phyloP scores from a whole-genome alignment of 53 echinoderm and acorn worm species.

The Patiria pectinifera region DNA sequence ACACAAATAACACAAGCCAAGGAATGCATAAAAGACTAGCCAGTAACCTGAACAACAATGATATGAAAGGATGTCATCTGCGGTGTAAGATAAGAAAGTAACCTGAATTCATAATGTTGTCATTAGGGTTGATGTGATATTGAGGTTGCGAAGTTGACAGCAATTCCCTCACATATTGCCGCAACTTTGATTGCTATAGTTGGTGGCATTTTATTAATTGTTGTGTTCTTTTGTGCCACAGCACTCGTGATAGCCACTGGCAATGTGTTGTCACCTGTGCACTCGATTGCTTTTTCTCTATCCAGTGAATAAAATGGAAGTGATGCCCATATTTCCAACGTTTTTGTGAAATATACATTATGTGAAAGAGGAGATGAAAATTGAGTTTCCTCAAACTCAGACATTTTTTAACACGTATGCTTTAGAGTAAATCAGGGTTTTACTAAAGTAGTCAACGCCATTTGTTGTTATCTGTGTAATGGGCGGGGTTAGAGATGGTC shows the following conservation, averaged over 20 bases:
- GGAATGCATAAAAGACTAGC: neutral
- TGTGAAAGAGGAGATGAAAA: too few relatives aligned
- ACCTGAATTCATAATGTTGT: neutral
- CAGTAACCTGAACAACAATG: too few relatives aligned
- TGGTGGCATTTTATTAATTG: conserved; percentile 3
- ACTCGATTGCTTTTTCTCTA: neutral
- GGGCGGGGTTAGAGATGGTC: too few relatives aligned
- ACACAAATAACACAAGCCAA: neutral
- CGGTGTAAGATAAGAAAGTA: too few relatives aligned
- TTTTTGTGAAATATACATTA: too few relatives aligned
- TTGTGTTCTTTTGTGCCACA: conserved; percentile 7
- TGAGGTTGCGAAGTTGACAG: neutral
- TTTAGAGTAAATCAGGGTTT: too few relatives aligned
- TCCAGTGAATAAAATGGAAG: neutral
- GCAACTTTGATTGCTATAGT: neutral
- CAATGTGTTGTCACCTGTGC: neutral
- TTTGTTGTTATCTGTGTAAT: too few relatives aligned
- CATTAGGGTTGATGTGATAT: neutral
- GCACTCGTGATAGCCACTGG: conserved; percentile 49
- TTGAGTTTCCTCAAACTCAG: too few relatives aligned
- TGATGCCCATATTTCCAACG: neutral
- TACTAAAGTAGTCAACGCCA: too few relatives aligned
- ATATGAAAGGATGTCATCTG: too few relatives aligned
- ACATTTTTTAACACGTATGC: too few relatives aligned
- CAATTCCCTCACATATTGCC: neutral